Conservation (phyloP, 2,113 vertebrate species). For the Oryzias javanicus region DNA sequence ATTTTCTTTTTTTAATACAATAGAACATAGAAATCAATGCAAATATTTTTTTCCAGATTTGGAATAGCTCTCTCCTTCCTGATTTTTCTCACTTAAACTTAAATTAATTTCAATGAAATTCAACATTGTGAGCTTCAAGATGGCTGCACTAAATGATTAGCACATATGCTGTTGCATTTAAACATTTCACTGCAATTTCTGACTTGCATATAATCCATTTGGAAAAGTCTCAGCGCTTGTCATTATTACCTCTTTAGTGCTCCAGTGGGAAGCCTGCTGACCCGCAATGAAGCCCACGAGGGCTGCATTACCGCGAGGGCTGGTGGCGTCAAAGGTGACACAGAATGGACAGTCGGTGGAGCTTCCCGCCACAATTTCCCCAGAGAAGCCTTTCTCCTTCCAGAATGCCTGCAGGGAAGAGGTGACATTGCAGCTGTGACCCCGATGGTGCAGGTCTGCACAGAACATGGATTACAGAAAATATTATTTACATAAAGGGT, state of each 20-base stretch:
- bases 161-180: no score
- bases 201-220: neutral
- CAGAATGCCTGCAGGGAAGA: constrained; percentile 70
- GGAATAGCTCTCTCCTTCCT: no score
- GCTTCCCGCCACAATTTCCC: constrained; percentile 66
- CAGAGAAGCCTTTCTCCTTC: constrained; percentile 73
- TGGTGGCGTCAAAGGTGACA: constrained; percentile 75
- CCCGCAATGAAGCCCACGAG: constrained; percentile 74
- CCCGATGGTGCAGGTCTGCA: neutral
- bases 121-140: no score
- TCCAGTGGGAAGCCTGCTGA: constrained; percentile 65
- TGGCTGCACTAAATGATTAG: no score
- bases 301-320: constrained; percentile 65
- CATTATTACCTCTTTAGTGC: constrained; percentile 59
- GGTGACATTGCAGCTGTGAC: constrained; percentile 9
- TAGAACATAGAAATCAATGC: no score
- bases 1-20: no score
- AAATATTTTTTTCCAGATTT: no score
- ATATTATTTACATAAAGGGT: neutral
- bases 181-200: no score
- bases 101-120: no score
- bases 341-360: constrained; percentile 63
- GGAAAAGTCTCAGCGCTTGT: neutral
- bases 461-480: neutral
- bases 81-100: no score